phyloP scores from a whole-genome alignment of 2,797 vertebrate species.

The Brachyrhaphis roseni region DNA sequence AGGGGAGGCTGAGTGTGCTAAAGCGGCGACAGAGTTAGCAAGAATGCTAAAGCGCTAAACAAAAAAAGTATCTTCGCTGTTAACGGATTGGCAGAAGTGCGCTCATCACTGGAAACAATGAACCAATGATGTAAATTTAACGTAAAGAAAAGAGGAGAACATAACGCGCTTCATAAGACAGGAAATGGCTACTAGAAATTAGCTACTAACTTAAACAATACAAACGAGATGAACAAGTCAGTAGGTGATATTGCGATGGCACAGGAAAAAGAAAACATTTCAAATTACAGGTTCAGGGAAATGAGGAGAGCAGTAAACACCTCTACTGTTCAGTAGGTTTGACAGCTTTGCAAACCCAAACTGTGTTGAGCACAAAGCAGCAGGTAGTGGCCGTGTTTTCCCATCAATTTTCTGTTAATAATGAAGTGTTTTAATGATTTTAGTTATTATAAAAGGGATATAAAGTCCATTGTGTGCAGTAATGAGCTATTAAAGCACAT shows the following conservation, averaged over 20 bases:
- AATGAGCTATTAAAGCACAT: background rate
- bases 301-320: background rate
- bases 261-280: background rate
- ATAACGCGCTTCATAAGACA: background rate
- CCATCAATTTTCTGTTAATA: background rate
- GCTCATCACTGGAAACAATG: background rate
- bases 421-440: constrained; percentile 2
- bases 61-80: too few species aligned
- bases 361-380: background rate
- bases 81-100: too few species aligned
- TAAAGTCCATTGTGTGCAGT: background rate
- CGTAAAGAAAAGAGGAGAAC: background rate
- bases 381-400: background rate
- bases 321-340: background rate
- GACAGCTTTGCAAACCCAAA: background rate
- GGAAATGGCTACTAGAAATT: background rate
- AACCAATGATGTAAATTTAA: background rate
- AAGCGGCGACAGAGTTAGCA: too few species aligned
- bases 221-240: background rate
- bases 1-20: too few species aligned
- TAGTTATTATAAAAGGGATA: constrained; percentile 8
- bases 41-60: too few species aligned
- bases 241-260: background rate
- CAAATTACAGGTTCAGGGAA: background rate
- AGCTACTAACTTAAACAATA: background rate